Evolutionary conservation across 2,113 vertebrate genomes (phyloP).

Genomic region (Melanotaenia duboulayi): DNA sequence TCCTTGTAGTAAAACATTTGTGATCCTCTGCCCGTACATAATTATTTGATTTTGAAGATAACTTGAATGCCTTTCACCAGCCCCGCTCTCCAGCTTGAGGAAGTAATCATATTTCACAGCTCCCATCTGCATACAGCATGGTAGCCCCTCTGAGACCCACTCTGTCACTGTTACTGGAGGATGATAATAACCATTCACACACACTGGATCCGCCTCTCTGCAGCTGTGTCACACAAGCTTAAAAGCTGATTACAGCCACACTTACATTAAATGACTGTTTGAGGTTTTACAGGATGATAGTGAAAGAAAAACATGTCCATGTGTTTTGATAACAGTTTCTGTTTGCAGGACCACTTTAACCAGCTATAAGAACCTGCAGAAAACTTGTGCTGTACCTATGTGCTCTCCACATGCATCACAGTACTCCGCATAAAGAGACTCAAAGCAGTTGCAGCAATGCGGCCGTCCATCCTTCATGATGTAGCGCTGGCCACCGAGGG

Average conservation of each 20-base stretch:
- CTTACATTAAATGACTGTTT: conserved; percentile 49
- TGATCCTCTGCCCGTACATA: conserved; percentile 19
- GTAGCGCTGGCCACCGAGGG: conserved; percentile 96
- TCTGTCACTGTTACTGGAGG: conserved; percentile 50
- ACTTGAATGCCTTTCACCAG: conserved; percentile 45
- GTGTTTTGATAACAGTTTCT: conserved; percentile 30
- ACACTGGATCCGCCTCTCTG: conserved; percentile 59
- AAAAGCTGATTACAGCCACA: conserved; percentile 42
- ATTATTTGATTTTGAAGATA: conserved; percentile 38
- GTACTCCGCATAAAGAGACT: conserved; percentile 95
- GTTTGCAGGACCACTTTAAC: conserved; percentile 2
- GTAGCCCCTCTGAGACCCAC: conserved; percentile 52
- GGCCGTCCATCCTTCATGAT: conserved; percentile 98
- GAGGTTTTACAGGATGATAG: conserved; percentile 25
- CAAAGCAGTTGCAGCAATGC: conserved; percentile 98
- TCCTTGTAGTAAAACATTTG: conserved; percentile 19
- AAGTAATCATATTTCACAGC: conserved; percentile 69
- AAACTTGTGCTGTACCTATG: conserved; percentile 86
- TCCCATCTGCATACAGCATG: conserved; percentile 70
- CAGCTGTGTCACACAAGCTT: conserved; percentile 64
- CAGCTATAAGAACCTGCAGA: not conserved
- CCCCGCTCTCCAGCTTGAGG: conserved; percentile 37
- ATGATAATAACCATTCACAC: conserved; percentile 72
- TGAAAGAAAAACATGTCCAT: conserved; percentile 21
- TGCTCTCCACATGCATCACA: conserved; percentile 97